Conservation (phyloP, 2,113 vertebrate species). For the Poeciliopsis turrubarensis region DNA sequence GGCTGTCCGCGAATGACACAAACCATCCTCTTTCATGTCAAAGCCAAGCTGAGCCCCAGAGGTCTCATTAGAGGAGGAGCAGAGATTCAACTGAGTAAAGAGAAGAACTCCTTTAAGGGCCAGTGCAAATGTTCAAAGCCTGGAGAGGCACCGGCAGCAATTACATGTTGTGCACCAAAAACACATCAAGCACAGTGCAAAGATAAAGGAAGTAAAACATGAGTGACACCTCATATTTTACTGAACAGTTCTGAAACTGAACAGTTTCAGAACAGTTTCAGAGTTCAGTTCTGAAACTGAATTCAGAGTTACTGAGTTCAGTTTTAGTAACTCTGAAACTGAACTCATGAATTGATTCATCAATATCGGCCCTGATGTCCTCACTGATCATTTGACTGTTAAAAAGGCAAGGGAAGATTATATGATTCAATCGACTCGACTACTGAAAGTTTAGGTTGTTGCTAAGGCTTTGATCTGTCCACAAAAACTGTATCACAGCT, state of each 20-base stretch:
- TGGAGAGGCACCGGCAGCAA: slow-evolving; percentile 57
- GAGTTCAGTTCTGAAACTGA: no score
- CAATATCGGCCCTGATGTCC: neutral
- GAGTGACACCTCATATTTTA: neutral
- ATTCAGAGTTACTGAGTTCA: no score
- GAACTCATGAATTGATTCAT: neutral
- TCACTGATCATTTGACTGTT: neutral
- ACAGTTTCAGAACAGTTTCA: no score
- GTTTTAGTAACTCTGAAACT: neutral
- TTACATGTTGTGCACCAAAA: slow-evolving; percentile 61
- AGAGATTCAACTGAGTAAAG: slow-evolving; percentile 49
- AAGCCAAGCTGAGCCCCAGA: slow-evolving; percentile 61
- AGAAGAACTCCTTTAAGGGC: slow-evolving; percentile 60
- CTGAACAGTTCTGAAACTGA: no score
- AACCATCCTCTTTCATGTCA: slow-evolving; percentile 51
- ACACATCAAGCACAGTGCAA: slow-evolving; percentile 1
- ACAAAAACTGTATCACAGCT: neutral
- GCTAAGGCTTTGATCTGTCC: neutral
- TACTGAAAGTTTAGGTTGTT: neutral
- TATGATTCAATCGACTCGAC: neutral
- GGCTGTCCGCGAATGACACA: slow-evolving; percentile 44
- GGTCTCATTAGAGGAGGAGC: slow-evolving; percentile 72
- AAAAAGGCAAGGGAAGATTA: neutral
- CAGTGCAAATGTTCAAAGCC: slow-evolving; percentile 56
- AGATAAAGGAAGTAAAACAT: neutral